Evolutionary conservation across 2,888 invertebrate genomes (phyloP), one percentile per base, ranked within the genome.

Genomic region (Drosophila mimetica): DNA sequence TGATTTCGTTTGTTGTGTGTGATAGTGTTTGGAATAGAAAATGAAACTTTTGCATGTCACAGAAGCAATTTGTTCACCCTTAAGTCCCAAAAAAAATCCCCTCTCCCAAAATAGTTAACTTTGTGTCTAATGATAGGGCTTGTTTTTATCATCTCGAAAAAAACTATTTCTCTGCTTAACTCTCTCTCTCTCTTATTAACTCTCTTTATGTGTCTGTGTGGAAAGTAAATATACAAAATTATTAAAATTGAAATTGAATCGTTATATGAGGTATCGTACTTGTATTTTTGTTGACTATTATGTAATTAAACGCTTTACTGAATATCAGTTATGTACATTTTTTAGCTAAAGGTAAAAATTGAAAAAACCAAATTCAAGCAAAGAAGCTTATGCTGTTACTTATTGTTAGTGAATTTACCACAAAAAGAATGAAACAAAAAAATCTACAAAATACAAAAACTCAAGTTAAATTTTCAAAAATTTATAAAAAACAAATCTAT

Each of bases 231-330:
- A 25, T 37, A 71, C 32, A 44, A 60, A 44, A 66, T 53, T 71
- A 57, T 51, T 46, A 48, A 44, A 65, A 65, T 59, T 60, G 65
- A 72, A 75, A 73, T 59, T 65, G 47, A 52, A 63, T 55, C 66
- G 53, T 73, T 74, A 61, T 69, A 64, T 72, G 75, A 63, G 55
- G 64, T 76, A 79, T 71, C 76, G 80, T 77, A 79, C 81, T 83
- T 79, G 75, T 88, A 86, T 78, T 82, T 87, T 87, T 89, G 89
- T 87, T 89, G 89, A 89, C 88, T 87, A 87, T 89, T 87, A 86
- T 73, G 82, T 82, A 76, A 89, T 78, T 78, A 73, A 69, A 67
- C 82, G 88, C 89, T 88, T 84, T 76, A 77, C 77, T 89, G 78
- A 89, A 76, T 79, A 86, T 86, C 84, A 84, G 85, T 86, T 89